Evolutionary conservation across 2,113 vertebrate genomes (phyloP).

Genomic region (Dicaeum eximium): DNA sequence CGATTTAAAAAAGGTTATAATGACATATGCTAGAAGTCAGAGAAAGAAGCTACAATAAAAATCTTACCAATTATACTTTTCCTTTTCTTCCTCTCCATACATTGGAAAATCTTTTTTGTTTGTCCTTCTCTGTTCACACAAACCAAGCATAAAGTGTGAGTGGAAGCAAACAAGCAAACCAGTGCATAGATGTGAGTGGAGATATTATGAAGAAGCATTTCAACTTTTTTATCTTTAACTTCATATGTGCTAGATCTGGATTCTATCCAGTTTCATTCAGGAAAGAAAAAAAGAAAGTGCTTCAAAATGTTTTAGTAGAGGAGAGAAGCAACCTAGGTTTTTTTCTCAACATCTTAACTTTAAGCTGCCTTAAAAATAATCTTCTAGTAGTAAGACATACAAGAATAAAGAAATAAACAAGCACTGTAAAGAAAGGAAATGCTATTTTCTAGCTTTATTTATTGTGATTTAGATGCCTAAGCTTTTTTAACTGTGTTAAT

Average conservation of each 20-base stretch:
- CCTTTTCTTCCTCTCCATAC: neutral
- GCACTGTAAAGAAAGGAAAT: neutral
- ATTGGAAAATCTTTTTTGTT: neutral
- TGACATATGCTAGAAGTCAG: neutral
- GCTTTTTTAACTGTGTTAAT: neutral
- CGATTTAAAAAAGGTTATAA: neutral
- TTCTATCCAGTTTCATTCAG: neutral
- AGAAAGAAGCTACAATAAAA: neutral
- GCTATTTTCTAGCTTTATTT: neutral
- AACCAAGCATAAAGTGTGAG: too few relatives aligned
- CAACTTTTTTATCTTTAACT: neutral
- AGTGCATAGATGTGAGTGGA: neutral
- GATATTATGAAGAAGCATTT: neutral
- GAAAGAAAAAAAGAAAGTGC: rapidly evolving
- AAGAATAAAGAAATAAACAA: neutral
- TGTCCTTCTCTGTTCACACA: neutral
- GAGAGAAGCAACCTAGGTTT: neutral
- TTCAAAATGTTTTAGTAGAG: neutral
- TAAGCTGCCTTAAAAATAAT: neutral
- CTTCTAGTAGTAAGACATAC: neutral
- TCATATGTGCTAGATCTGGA: neutral
- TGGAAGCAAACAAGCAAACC: too few relatives aligned
- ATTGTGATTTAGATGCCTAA: neutral
- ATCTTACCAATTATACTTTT: neutral
- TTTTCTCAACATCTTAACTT: neutral